A percentile compares a stretch with the other conserved stretches of the same genome.
phyloP scores from a whole-genome alignment of 2,113 vertebrate genomes.

The Rafetus swinhoei region DNA sequence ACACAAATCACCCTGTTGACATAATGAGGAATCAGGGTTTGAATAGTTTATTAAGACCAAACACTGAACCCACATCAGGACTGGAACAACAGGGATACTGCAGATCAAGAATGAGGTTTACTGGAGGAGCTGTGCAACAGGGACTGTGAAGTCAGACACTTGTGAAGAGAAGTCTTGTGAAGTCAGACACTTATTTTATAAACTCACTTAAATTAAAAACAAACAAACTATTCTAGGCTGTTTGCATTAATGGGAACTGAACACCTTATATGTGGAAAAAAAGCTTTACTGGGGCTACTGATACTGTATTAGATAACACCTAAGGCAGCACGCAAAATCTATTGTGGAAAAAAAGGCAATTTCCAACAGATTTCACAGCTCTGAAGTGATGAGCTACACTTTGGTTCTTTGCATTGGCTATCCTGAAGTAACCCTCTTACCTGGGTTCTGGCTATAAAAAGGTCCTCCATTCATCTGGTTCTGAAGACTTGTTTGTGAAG shows the following conservation, averaged over 20 bases:
- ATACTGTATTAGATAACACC: not conserved
- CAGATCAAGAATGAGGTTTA: not conserved
- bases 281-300: not conserved
- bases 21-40: not conserved
- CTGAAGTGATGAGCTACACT: not conserved
- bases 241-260: not conserved
- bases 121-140: not conserved
- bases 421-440: constrained; percentile 66
- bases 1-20: not conserved
- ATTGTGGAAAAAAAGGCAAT: not conserved
- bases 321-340: not conserved
- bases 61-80: not conserved
- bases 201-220: not conserved
- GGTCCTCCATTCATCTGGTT: constrained; percentile 94
- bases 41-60: not conserved
- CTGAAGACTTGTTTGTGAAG: constrained; percentile 90
- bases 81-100: not conserved
- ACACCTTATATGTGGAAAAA: not conserved
- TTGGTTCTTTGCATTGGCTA: not conserved
- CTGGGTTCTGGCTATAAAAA: constrained; percentile 94
- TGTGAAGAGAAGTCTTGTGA: not conserved
- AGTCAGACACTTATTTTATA: not conserved
- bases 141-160: not conserved
- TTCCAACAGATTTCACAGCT: not conserved
- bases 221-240: not conserved